A percentile compares a stretch with the other conserved stretches of the same genome.
Conservation (phyloP, 1,140 invertebrate species). For the Drosophila sucinea region DNA sequence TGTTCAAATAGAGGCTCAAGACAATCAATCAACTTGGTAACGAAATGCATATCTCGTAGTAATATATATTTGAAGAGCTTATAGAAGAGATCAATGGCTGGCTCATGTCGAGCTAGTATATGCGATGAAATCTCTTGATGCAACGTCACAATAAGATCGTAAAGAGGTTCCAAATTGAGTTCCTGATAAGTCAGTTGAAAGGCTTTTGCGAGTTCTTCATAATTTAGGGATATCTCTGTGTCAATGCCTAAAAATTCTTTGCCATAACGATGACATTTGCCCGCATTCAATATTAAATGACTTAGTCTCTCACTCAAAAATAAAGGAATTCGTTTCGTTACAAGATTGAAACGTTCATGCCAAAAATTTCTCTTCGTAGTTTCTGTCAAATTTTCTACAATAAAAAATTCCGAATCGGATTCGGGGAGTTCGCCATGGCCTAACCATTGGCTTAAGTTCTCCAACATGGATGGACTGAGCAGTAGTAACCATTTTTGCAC, state of each 20-base stretch:
- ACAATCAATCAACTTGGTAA: constrained; percentile 25
- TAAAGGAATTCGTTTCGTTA: background rate
- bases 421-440: background rate
- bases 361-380: constrained; percentile 3
- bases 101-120: background rate
- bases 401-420: constrained; percentile 25
- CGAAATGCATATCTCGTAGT: constrained; percentile 41
- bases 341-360: constrained; percentile 27
- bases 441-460: constrained; percentile 32
- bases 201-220: background rate
- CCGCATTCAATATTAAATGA: constrained; percentile 26
- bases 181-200: constrained; percentile 5
- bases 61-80: constrained; percentile 51
- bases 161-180: constrained; percentile 15
- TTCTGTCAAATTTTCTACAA: background rate
- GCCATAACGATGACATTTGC: constrained; percentile 16
- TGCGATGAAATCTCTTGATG: constrained; percentile 23
- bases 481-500: constrained; percentile 35
- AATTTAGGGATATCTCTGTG: background rate
- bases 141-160: constrained; percentile 8
- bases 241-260: constrained; percentile 20
- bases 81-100: constrained; percentile 18
- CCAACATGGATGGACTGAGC: constrained; percentile 23
- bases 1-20: constrained; percentile 42
- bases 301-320: constrained; percentile 16